Base-by-base conservation (phyloP, 1,140 invertebrate species). In the Stegodyphus dumicola region DNA sequence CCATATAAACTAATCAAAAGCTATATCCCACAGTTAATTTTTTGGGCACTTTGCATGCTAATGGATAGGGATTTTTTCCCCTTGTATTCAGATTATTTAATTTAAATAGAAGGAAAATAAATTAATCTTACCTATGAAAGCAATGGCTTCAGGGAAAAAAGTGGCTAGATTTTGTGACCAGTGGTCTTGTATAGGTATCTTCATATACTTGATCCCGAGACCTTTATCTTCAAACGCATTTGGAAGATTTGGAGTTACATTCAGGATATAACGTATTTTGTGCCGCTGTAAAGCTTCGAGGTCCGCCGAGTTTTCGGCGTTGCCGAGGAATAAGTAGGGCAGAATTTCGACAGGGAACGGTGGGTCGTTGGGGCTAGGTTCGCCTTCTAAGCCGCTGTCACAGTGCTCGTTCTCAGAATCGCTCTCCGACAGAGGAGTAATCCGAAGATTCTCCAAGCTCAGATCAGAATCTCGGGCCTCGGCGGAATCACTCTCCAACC, bases 121-220 rank as follows among this genome's bases (percentile, higher is more conserved):
- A 33, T 1, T 33, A 33, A 33, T 33, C 94, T 94, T 91, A 97
- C 96, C 96, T 89, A 97, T 97, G 91, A 96, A 97, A 87, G 95
- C 93, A 90, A 94, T 96, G 83, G 96, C 95, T 90, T 96, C 95
- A 89, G 96, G 94, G 91, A 97, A 97, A 92, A 96, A 97, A 92
- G 96, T 95, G 88, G 95, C 95, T 15, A 97, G 93, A 91, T 97
- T 97, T 90, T 97, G 95, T 88, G 96, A 94, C 13, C 95, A 94
- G 69, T 94, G 95, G 91, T 97, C 96, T 52, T 93, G 93, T 66
- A 95, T 95, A 48, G 95, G 95, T 88, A 97, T 94, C 89, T 95
- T 93, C 90, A 95, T 94, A 90, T 96, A 96, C 75, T 93, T 93
- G 88, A 96, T 94, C 17, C 94, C 94, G 87, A 90, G 90, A 94